Percentiles rank a stretch among this genome's conserved stretches.
These are phyloP conservation scores for Chelonoidis abingdonii DNA, from an alignment of 2,113 vertebrate species.

Conservation along the genomic window DNA sequence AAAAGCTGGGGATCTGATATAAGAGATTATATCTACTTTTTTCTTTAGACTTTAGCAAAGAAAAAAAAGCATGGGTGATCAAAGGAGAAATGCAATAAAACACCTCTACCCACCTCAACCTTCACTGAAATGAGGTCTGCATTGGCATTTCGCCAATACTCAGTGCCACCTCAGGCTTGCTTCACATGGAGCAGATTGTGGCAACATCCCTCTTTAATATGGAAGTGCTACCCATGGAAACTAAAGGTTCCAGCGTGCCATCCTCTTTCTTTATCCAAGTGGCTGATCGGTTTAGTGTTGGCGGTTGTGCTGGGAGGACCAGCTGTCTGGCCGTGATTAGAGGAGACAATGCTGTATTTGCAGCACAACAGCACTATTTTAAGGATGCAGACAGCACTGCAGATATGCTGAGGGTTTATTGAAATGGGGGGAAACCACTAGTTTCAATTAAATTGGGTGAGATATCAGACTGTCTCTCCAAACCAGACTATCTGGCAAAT, in stretches of 20 bases:
- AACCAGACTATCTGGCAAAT: not conserved
- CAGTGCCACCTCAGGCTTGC: not conserved
- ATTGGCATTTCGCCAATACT: not conserved
- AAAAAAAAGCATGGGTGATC: not conserved
- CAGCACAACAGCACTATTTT: rapidly evolving
- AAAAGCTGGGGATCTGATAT: not conserved
- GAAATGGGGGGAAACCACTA: not conserved
- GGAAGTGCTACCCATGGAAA: rapidly evolving
- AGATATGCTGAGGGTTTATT: not conserved
- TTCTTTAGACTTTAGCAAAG: not conserved
- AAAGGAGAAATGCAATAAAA: not conserved
- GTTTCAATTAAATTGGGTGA: not conserved
- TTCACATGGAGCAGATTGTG: not conserved
- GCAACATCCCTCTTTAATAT: not conserved
- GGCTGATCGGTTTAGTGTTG: not conserved
- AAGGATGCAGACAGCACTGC: rapidly evolving
- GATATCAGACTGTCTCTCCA: not conserved
- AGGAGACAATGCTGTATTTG: not conserved
- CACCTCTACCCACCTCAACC: rapidly evolving
- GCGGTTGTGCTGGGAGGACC: not conserved
- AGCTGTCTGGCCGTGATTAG: not conserved
- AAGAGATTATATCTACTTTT: not conserved
- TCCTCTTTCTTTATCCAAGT: not conserved
- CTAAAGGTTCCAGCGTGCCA: not conserved
- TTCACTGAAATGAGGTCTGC: not conserved